These are phyloP conservation scores for Eurytoma californica DNA, from an alignment of 2,888 invertebrate genomes.

Conservation along the genomic window DNA sequence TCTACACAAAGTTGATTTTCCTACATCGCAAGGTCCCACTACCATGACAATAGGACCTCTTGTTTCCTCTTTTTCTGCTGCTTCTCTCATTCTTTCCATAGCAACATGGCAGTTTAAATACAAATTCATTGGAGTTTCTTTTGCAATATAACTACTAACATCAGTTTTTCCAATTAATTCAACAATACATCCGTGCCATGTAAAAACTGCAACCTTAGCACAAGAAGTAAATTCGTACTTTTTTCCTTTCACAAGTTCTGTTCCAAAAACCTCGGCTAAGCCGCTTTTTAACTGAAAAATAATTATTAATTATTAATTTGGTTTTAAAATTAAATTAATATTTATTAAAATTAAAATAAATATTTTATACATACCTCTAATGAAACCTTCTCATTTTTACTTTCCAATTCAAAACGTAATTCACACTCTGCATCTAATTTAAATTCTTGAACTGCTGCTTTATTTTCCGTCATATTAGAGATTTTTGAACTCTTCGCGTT, in stretches of 20 bases:
- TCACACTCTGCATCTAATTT: conserved; percentile 92
- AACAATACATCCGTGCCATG: conserved; percentile 95
- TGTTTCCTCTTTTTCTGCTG: conserved; percentile 84
- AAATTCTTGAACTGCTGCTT: conserved; percentile 80
- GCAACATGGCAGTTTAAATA: conserved; percentile 98
- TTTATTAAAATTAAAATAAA: conserved; percentile 1
- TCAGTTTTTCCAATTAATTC: conserved; percentile 92
- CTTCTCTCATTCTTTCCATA: conserved; percentile 90
- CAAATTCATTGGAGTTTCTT: conserved; percentile 97
- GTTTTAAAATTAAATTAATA: neutral
- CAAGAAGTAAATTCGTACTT: conserved; percentile 92
- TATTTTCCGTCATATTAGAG: conserved; percentile 68
- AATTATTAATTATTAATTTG: neutral
- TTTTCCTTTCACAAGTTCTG: conserved; percentile 94
- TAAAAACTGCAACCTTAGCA: conserved; percentile 96
- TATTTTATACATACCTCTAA: conserved; percentile 79
- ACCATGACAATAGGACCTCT: conserved; percentile 92
- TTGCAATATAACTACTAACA: conserved; percentile 94
- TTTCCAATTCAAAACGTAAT: conserved; percentile 95
- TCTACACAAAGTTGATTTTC: conserved; percentile 93
- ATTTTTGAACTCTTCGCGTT: no score
- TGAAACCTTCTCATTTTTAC: conserved; percentile 87
- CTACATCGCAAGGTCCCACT: conserved; percentile 96
- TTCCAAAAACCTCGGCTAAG: conserved; percentile 96
- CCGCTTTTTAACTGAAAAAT: conserved; percentile 87